Evolutionary conservation across 2,797 vertebrate genomes (phyloP).

Genomic region (Carduelis carduelis): DNA sequence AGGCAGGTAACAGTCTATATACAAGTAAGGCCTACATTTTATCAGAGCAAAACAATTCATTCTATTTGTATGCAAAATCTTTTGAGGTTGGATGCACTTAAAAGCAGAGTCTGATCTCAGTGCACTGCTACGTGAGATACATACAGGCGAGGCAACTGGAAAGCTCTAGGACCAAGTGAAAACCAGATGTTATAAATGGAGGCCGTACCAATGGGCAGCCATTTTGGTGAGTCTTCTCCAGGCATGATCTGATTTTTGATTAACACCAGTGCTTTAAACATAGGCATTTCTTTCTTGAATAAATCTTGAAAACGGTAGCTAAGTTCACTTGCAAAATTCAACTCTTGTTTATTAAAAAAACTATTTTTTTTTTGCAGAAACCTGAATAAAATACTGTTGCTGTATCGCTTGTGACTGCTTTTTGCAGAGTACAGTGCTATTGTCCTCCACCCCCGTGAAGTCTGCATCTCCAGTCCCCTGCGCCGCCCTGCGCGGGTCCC

Average conservation of each 20-base stretch:
- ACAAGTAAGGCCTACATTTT: conserved; percentile 99
- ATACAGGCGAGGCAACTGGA: conserved; percentile 80
- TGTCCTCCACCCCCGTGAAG: conserved; percentile 80
- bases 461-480: conserved; percentile 74
- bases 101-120: conserved; percentile 79
- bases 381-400: conserved; percentile 86
- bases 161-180: conserved; percentile 77
- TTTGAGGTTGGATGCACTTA: conserved; percentile 83
- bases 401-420: conserved; percentile 76
- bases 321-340: conserved; percentile 82
- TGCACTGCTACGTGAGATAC: conserved; percentile 78
- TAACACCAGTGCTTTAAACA: conserved; percentile 78
- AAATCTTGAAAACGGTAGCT: conserved; percentile 81
- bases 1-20: conserved; percentile 89
- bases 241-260: conserved; percentile 53
- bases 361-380: conserved; percentile 82
- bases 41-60: conserved; percentile 91
- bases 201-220: conserved; percentile 55
- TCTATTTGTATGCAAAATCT: conserved; percentile 86
- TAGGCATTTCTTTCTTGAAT: conserved; percentile 74
- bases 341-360: conserved; percentile 83
- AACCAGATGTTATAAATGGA: conserved; percentile 66
- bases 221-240: conserved; percentile 58
- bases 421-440: conserved; percentile 74
- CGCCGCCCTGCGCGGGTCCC: conserved; percentile 61